These are phyloP conservation scores for Drosophila villosipedis DNA, from an alignment of 2,888 invertebrate species.

Conservation along the genomic window DNA sequence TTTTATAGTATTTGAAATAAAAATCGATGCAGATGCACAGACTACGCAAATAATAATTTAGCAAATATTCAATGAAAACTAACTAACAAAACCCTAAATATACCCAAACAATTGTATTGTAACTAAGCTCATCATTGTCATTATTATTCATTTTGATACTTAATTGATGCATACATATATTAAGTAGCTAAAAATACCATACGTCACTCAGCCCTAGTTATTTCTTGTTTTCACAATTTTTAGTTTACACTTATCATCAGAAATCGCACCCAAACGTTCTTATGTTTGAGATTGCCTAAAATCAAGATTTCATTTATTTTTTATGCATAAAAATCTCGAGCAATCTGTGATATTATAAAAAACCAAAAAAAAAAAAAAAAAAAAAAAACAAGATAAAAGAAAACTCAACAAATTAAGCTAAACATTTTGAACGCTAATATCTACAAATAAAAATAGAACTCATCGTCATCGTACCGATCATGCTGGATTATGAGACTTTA, in stretches of 20 bases:
- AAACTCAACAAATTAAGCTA: slow-evolving; percentile 37
- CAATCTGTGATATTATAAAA: slow-evolving; percentile 83
- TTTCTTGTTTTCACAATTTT: slow-evolving; percentile 46
- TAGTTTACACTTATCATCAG: slow-evolving; percentile 19
- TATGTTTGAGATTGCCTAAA: slow-evolving; percentile 75
- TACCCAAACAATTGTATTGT: slow-evolving; percentile 37
- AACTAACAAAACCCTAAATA: slow-evolving; percentile 17
- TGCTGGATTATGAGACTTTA: slow-evolving; percentile 29
- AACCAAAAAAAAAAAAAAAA: slow-evolving; percentile 40
- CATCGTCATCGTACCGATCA: slow-evolving; percentile 40
- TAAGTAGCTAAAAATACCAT: slow-evolving; percentile 73
- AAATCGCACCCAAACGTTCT: slow-evolving; percentile 40
- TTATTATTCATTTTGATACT: slow-evolving; percentile 55
- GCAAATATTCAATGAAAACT: slow-evolving; percentile 28
- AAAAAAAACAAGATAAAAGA: slow-evolving; percentile 24
- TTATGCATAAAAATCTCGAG: slow-evolving; percentile 80
- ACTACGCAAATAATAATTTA: slow-evolving; percentile 40
- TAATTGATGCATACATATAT: slow-evolving; percentile 32
- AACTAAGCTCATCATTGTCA: slow-evolving; percentile 39
- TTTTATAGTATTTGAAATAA: slow-evolving; percentile 31
- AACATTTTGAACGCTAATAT: slow-evolving; percentile 37
- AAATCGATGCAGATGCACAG: slow-evolving; percentile 16
- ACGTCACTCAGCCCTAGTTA: slow-evolving; percentile 31
- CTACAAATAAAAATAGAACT: slow-evolving; percentile 30
- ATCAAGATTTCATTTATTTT: slow-evolving; percentile 49